Conservation (phyloP, 2,888 invertebrate genomes). For the Masnerella sp. region DNA sequence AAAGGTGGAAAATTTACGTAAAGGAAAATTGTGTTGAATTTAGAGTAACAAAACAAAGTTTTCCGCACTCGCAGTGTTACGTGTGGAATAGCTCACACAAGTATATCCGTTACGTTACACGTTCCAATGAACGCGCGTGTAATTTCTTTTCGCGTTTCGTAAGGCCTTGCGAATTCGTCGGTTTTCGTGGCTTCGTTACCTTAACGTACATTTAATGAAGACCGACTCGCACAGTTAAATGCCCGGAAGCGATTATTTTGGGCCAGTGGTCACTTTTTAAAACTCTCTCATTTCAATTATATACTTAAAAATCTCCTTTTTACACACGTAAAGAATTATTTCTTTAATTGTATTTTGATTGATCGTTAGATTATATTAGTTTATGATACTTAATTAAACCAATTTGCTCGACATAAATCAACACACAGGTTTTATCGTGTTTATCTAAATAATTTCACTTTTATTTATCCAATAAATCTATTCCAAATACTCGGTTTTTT, state of each 20-base stretch:
- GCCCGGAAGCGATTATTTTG: conserved; percentile 27
- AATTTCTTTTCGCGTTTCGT: conserved; percentile 50
- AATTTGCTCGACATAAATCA: too few relatives aligned
- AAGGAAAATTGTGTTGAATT: neutral
- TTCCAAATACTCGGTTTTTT: too few relatives aligned
- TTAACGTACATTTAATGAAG: conserved; percentile 28
- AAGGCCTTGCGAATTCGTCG: conserved; percentile 40
- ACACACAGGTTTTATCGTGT: too few relatives aligned
- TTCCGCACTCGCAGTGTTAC: conserved; percentile 10
- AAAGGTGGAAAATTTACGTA: neutral
- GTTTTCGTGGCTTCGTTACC: conserved; percentile 32
- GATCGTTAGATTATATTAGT: too few relatives aligned
- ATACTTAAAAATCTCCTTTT: too few relatives aligned
- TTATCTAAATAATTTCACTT: too few relatives aligned
- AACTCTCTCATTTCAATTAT: too few relatives aligned
- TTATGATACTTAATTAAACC: too few relatives aligned
- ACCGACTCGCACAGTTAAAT: conserved; percentile 9
- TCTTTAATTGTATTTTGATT: too few relatives aligned
- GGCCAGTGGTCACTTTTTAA: too few relatives aligned
- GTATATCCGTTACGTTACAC: conserved; percentile 49
- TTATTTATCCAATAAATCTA: too few relatives aligned
- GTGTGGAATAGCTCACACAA: conserved; percentile 26
- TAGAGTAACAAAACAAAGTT: conserved; percentile 24
- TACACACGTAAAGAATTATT: too few relatives aligned
- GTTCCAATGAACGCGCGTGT: conserved; percentile 49